Base-by-base conservation (phyloP, 2,888 invertebrate species). In the Mesorhabditis sp. region DNA sequence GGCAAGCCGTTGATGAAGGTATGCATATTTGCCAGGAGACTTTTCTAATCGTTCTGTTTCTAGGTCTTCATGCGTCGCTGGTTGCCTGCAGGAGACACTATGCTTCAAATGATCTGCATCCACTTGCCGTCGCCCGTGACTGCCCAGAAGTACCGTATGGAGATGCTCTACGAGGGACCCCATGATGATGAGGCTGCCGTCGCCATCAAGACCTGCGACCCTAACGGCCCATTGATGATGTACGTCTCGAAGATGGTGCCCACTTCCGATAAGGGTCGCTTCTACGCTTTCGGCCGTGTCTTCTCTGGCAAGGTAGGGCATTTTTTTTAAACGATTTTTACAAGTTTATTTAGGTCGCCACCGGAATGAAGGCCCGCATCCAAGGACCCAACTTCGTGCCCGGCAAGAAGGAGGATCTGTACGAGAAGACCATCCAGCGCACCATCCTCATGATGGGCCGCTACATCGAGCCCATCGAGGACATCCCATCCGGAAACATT, bases 371-470 rank as follows among this genome's bases (percentile, higher is more conserved):
- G 80, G 95, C 94, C 74, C 92, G 97, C 86, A 97, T 98, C 88
- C 96, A 98, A 94, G 98, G 98, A 80, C 97, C 98, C 83, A 97
- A 99, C 90, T 99, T 92, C 89, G 89, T 90, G 13, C 96, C 95
- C 69, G 98, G 98, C 86, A 97, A 97, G 90, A 99, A 96, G 87
- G 97, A 96, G 88, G 98, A 99, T 90, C 88, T 98, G 86, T 96
- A 93, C 86, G 95, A 97, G 88, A 99, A 98, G 89, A 93, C 94
- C 82, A 97, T 99, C 88, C 98, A 99, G 89, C 92, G 89, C 89
- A 98, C 98, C 74, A 95, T 99, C 87, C 90, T 98, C 86, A 99
- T 99, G 98, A 99, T 99, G 98, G 98, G 98, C 79, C 93, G 98
- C 89, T 96, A 96, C 86, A 93, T 93, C 73, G 98, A 99, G 89